Base-by-base conservation (phyloP, 2,888 invertebrate species). In the Agapostemon virescens region DNA sequence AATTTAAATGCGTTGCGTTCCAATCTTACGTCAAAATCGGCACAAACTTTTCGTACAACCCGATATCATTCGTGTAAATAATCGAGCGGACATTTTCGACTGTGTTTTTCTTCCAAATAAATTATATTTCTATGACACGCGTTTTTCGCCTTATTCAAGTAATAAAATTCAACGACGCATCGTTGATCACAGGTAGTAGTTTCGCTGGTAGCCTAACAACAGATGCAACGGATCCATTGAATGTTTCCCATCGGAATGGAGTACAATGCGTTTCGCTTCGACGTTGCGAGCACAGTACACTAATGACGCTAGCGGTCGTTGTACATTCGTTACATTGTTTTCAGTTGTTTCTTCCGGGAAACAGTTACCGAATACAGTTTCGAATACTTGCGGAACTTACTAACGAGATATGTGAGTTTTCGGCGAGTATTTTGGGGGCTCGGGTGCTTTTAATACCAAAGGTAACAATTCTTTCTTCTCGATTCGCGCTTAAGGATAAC, bases 81-180 rank as follows among this genome's bases (percentile, higher is more conserved):
- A 71, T 67, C 52, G 0, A 30, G 26, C 17, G 17, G 40, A 30
- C 4, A 30, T 45, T 33, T 74, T 15, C 20, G 67, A 42, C 40
- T 69, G 40, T 52, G 20, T 66, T 30, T 30, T 30, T 49, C 26
- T 30, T 61, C 45, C 30, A 67, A 71, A 81, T 81, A 82, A 74
- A 81, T 74, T 74, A 69, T 80, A 58, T 76, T 79, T 80, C 23
- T 77, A 63, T 38, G 68, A 23, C 15, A 15, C 6, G 7, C 2
- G 5, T 63, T 42, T 6, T 2, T 49, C 26, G 23, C 6, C 20
- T 63, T 49, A 17, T 64, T 64, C 17, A 5, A 55, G 23, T 69
- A 20, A n/a, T n/a, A 63, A 45, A 71, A 52, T 38, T 66, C 69
- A 67, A 69, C 20, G 15, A n/a, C 9, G 17, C 17, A 55, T 3